phyloP scores from a whole-genome alignment of 2,113 vertebrate species.

The Hydrolagus affinis region DNA sequence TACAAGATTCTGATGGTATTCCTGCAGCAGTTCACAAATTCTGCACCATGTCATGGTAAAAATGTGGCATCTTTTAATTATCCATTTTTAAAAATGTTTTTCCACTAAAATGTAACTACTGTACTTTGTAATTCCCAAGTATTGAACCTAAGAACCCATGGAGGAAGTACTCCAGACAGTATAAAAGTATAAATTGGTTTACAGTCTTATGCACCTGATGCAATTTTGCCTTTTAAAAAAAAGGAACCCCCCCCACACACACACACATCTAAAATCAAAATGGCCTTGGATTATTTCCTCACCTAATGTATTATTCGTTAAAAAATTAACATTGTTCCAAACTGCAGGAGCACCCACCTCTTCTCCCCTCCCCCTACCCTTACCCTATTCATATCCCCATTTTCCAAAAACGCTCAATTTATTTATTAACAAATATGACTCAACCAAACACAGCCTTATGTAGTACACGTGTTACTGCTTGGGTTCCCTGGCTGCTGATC shows the following conservation, averaged over 20 bases:
- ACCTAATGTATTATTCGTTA: not conserved
- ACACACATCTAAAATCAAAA: not conserved
- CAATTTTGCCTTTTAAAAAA: not conserved
- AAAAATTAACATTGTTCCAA: not conserved
- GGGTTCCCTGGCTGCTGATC: constrained; percentile 2
- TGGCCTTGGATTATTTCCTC: not conserved
- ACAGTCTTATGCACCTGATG: not conserved
- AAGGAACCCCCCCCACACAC: not conserved
- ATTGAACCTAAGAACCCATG: not conserved
- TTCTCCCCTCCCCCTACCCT: too few relatives aligned
- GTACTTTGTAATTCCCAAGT: not conserved
- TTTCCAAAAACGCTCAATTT: not conserved
- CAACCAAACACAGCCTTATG: not conserved
- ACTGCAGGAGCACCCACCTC: too few relatives aligned
- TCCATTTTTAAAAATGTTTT: not conserved
- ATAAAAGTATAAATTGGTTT: not conserved
- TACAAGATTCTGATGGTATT: not conserved
- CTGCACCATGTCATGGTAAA: not conserved
- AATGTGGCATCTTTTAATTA: not conserved
- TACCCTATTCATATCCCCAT: not conserved
- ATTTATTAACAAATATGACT: not conserved
- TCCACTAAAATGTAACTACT: not conserved
- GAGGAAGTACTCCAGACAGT: not conserved
- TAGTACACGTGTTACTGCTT: not conserved
- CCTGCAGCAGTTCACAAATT: not conserved